Evolutionary conservation across 2,797 vertebrate genomes (phyloP), one percentile per base, ranked within the genome.

Genomic region (Parambassis ranga): DNA sequence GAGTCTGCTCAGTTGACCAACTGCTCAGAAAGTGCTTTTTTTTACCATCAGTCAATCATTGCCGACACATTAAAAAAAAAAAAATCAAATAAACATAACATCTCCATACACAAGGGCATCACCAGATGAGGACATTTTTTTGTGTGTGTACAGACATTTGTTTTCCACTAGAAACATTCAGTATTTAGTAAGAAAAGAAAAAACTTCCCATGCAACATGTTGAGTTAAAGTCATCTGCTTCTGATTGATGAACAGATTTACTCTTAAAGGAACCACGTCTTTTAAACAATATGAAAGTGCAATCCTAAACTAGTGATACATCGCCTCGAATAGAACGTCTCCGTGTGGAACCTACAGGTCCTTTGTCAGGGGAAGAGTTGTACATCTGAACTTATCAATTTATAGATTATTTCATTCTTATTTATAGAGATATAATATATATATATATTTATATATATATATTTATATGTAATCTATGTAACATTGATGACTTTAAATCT

Each of bases 1-100:
- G 84, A 88, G 84, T 87, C 90, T 90, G 87, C 76, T 88, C 85
- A 86, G 86, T 82, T 57, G 67, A 84, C 82, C 77, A 86, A 88
- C 86, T 87, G 87, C 77, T 89, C 82, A 87, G 83, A 89, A 90
- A 91, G 89, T 91, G 89, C 89, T 91, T 81, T n/a, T n/a, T n/a
- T n/a, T 53, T 11, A 72, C 75, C 71, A 72, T 78, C 87, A 71
- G 71, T 85, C 86, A 77, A 83, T 80, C 81, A 41, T 71, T 64
- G 63, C 67, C 48, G 58, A 79, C 77, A 66, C 59, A 61, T 64
- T 72, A 65, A 3, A 28, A 70, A 75, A 61, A n/a, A 49, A 36
- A 52, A 28, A 32, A n/a, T n/a, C n/a, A n/a, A 31, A 33, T 31
- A 41, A 73, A 66, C 43, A 59, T 59, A 50, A 62, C 59, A 71